Evolutionary conservation across 1,140 invertebrate genomes (phyloP).

Genomic region (Drosophila aff.): DNA sequence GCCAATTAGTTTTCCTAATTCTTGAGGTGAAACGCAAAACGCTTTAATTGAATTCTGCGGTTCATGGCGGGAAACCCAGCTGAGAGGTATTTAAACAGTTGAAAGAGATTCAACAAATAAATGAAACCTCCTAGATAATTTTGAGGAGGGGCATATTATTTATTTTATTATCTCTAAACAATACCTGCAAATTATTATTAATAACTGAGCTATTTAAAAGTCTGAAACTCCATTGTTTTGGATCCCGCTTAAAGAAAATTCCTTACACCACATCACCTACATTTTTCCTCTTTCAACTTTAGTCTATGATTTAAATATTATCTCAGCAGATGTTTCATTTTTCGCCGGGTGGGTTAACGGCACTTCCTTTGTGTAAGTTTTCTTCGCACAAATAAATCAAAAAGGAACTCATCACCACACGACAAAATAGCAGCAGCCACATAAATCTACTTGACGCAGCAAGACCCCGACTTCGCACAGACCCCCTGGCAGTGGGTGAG

Average conservation of each 20-base stretch:
- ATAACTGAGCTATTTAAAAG: not conserved
- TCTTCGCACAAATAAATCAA: slow-evolving; percentile 56
- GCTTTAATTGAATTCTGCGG: slow-evolving; percentile 48
- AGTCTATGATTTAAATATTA: slow-evolving; percentile 38
- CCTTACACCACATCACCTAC: not conserved
- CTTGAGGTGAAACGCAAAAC: slow-evolving; percentile 61
- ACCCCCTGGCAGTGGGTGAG: slow-evolving; percentile 42
- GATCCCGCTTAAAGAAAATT: not conserved
- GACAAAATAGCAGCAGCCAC: slow-evolving; percentile 48
- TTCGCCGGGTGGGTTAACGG: slow-evolving; percentile 13
- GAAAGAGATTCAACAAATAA: slow-evolving; percentile 1
- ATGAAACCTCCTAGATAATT: not conserved
- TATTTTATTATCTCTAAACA: not conserved
- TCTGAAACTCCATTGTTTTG: not conserved
- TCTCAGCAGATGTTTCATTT: slow-evolving; percentile 30
- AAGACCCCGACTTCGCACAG: slow-evolving; percentile 37
- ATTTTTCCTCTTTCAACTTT: not conserved
- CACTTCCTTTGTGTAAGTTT: slow-evolving; percentile 27
- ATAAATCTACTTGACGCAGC: slow-evolving; percentile 78
- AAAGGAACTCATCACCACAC: slow-evolving; percentile 63
- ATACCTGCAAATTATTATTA: not conserved
- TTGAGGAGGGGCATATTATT: not conserved
- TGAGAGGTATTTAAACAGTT: slow-evolving; percentile 16
- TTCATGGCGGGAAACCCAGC: not conserved
- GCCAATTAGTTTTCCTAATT: slow-evolving; percentile 75